Conservation (phyloP, 2,888 invertebrate species). For the Anarsia innoxiella region DNA sequence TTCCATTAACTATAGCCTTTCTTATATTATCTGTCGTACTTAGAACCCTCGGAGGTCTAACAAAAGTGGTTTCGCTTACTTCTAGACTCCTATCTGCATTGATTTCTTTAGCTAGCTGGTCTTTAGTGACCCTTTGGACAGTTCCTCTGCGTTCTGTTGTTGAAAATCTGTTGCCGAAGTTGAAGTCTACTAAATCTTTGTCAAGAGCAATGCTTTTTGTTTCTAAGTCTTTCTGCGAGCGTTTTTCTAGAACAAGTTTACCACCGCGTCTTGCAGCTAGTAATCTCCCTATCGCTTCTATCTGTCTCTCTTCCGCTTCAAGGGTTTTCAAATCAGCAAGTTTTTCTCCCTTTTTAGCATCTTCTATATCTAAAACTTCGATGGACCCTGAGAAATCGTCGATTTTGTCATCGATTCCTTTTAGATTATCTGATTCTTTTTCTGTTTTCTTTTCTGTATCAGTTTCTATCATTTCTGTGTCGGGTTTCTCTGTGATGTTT, state of each 20-base stretch:
- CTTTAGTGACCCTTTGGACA: slow-evolving; percentile 59
- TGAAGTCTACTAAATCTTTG: slow-evolving; percentile 49
- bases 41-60: slow-evolving; percentile 57
- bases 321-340: slow-evolving; percentile 51
- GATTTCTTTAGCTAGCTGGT: slow-evolving; percentile 55
- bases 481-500: slow-evolving; percentile 32
- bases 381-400: slow-evolving; percentile 57
- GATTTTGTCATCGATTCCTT: slow-evolving; percentile 63
- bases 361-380: slow-evolving; percentile 64
- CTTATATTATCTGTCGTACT: slow-evolving; percentile 59
- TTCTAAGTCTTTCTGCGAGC: slow-evolving; percentile 59
- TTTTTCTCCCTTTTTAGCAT: slow-evolving; percentile 48
- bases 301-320: slow-evolving; percentile 67
- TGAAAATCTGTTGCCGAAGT: slow-evolving; percentile 56
- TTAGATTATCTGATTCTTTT: slow-evolving; percentile 36
- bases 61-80: slow-evolving; percentile 63
- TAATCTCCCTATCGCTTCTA: slow-evolving; percentile 65
- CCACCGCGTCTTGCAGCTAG: slow-evolving; percentile 55
- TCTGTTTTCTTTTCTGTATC: slow-evolving; percentile 27
- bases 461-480: slow-evolving; percentile 29
- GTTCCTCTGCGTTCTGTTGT: slow-evolving; percentile 49
- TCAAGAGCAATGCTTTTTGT: slow-evolving; percentile 52
- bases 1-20: slow-evolving; percentile 64
- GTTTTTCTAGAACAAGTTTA: slow-evolving; percentile 54
- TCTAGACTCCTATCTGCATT: slow-evolving; percentile 53